Base-by-base conservation (phyloP, 2,113 vertebrate species). In the Phylloscopus trochilus region DNA sequence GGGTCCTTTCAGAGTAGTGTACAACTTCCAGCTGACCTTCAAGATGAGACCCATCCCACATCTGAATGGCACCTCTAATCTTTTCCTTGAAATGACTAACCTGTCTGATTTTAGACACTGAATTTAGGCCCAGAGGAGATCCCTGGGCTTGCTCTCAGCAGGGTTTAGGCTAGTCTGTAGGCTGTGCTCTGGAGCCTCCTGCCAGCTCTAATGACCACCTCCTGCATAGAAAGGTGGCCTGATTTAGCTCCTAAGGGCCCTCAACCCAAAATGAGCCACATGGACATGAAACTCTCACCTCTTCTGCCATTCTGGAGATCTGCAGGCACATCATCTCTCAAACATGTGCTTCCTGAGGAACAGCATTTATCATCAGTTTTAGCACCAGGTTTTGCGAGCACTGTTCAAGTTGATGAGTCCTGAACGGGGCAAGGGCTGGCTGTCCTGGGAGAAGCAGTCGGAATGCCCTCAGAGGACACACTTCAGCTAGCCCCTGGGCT, bases 91-190 rank as follows among this genome's bases (percentile, higher is more conserved):
- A 76, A 73, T 73, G 18, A 60, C n/a, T 19, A 55, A 43, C 21
- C 6, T 30, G 16, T 11, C 9, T 60, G 43, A 37, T 93, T 56
- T 80, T 52, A 44, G n/a, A 52, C 24, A 13, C 16, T 11, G 10
- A 66, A 46, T 6, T 67, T 62, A 31, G 13, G 31, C 43, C 53
- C 53, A 66, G 26, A 78, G n/a, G 24, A 41, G 35, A 10, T 9
- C 15, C 13, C 21, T 1, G 1, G 59, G 13, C 24, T 55, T 2
- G 0, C 6, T 78, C 9, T 37, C 46, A 59, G 64, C 6, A 31
- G 11, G 12, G 8, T 1, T 2, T 21, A 56, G 55, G 26, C 31
- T 46, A 47, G 31, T 87, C 23, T 46, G 6, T 2, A 17, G 16
- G 9, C 4, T 51, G 14, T 33, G 21, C 3, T 66, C 67, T 72